A percentile compares a stretch with the other conserved stretches of the same genome.
Conservation (phyloP, 92 coral and sea anemone species). For the Zoanthus sansibaricus region DNA sequence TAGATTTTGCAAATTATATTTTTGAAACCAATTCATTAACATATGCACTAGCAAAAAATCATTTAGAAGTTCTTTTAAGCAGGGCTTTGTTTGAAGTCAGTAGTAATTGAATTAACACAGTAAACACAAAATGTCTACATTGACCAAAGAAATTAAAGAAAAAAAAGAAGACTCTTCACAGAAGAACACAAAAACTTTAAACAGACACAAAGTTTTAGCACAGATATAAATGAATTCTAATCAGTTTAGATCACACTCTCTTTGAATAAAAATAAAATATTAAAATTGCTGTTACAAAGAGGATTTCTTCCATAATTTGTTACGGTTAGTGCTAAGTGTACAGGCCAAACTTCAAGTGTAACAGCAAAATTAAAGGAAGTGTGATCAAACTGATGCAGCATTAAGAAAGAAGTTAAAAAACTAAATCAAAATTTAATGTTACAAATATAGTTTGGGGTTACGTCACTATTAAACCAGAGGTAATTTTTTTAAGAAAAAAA, state of each 20-base stretch:
- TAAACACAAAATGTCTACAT: slow-evolving; percentile 18
- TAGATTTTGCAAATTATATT: background rate
- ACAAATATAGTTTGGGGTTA: background rate
- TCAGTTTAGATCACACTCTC: slow-evolving; percentile 45
- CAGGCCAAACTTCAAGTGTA: slow-evolving; percentile 7
- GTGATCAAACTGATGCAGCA: slow-evolving; percentile 37
- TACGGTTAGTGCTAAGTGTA: background rate
- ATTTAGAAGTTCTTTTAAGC: background rate
- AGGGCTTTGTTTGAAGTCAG: slow-evolving; percentile 33
- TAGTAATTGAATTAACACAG: background rate
- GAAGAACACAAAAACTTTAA: slow-evolving; percentile 25
- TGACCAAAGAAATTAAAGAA: slow-evolving; percentile 19
- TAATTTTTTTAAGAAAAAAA: background rate
- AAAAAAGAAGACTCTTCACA: slow-evolving; percentile 31
- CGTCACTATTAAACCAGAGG: background rate
- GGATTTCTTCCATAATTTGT: background rate
- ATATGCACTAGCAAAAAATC: background rate
- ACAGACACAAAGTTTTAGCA: slow-evolving; percentile 24
- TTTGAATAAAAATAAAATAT: background rate
- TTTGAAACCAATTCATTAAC: background rate
- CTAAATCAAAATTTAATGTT: slow-evolving; percentile 4
- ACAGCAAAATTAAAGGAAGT: slow-evolving; percentile 21
- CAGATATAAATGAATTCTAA: background rate
- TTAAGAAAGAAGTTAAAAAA: slow-evolving; percentile 12
- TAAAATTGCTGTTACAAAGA: background rate